These are phyloP conservation scores for Alcedo atthis DNA, from an alignment of 2,797 vertebrate species.

Conservation along the genomic window DNA sequence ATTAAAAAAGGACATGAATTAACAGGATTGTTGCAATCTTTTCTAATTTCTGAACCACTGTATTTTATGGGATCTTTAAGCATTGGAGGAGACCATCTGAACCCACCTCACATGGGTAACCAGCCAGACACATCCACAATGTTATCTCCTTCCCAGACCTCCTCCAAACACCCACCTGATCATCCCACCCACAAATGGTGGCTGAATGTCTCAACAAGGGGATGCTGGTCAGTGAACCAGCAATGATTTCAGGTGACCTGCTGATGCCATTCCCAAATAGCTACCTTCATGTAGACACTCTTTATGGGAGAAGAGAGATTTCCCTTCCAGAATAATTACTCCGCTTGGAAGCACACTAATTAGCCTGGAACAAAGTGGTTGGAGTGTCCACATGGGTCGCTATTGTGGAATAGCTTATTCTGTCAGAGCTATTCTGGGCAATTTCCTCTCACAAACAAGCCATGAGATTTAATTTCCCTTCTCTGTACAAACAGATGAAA, in stretches of 20 bases:
- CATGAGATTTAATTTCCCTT: slow-evolving; percentile 63
- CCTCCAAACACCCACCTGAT: neutral
- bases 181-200: neutral
- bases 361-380: slow-evolving; percentile 67
- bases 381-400: slow-evolving; percentile 36
- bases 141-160: neutral
- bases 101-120: neutral
- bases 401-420: slow-evolving; percentile 66
- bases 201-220: neutral
- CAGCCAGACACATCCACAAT: neutral
- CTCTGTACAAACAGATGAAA: slow-evolving; percentile 43
- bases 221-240: fast-evolving
- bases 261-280: neutral
- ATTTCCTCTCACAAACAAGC: slow-evolving; percentile 66
- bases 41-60: neutral
- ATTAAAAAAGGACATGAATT: neutral
- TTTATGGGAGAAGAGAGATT: slow-evolving; percentile 41
- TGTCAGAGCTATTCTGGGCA: slow-evolving; percentile 64
- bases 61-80: neutral
- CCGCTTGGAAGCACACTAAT: slow-evolving; percentile 66
- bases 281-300: neutral
- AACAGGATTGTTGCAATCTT: neutral
- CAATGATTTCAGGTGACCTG: neutral
- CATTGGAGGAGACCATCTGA: fast-evolving
- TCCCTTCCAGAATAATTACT: slow-evolving; percentile 61